Evolutionary conservation across 2,888 invertebrate genomes (phyloP).

Genomic region (Tetragonisca angustula): DNA sequence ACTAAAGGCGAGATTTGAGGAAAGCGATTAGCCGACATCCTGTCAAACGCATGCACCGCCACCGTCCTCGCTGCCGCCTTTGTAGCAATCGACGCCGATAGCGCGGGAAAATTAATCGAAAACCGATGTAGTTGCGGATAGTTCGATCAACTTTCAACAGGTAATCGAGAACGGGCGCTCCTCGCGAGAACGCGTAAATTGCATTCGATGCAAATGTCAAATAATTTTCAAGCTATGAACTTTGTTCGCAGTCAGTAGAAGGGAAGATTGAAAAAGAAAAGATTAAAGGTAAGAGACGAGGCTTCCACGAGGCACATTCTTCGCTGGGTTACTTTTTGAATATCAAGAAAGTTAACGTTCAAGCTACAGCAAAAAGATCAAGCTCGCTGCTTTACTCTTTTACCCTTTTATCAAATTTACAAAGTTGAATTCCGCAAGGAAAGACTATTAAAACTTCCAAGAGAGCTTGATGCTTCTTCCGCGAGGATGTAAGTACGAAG

Average conservation of each 20-base stretch:
- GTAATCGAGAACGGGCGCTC: neutral
- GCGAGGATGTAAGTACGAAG: neutral
- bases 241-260: neutral
- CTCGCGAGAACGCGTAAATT: neutral
- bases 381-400: too few species aligned
- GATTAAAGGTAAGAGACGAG: neutral
- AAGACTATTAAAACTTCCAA: neutral
- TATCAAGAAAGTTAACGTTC: neutral
- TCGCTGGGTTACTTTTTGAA: neutral
- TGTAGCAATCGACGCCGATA: constrained; percentile 52
- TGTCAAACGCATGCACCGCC: constrained; percentile 70
- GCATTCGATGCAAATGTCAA: neutral
- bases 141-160: constrained; percentile 28
- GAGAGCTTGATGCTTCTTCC: too few species aligned
- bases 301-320: neutral
- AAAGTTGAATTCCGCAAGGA: neutral
- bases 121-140: constrained; percentile 61
- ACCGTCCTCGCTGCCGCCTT: constrained; percentile 20
- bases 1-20: constrained; percentile 57
- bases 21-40: constrained; percentile 66
- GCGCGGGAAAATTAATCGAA: constrained; percentile 75
- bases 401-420: neutral
- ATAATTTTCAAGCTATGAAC: neutral
- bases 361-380: neutral
- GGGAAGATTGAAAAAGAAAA: neutral